Evolutionary conservation across 2,797 vertebrate genomes (phyloP).

Genomic region (Leontopithecus rosalia): DNA sequence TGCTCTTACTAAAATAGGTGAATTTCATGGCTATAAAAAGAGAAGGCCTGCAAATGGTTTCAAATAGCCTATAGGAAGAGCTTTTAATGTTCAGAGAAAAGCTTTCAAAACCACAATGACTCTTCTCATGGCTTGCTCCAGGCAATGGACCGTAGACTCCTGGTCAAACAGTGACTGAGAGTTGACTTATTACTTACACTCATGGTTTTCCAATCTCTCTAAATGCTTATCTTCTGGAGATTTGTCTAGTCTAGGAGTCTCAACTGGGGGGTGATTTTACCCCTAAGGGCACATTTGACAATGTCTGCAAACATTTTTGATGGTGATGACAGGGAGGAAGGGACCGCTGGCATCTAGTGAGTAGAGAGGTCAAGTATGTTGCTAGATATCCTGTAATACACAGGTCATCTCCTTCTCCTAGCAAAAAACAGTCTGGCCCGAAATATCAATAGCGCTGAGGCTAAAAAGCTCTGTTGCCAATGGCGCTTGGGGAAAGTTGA

Average conservation of each 20-base stretch:
- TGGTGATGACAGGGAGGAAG: neutral
- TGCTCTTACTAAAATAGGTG: slow-evolving; percentile 2
- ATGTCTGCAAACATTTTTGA: neutral
- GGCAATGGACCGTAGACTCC: neutral
- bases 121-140: neutral
- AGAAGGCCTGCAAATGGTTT: neutral
- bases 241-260: neutral
- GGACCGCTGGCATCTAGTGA: neutral
- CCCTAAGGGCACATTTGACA: neutral
- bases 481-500: neutral
- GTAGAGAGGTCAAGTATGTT: neutral
- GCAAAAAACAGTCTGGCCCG: neutral
- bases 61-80: neutral
- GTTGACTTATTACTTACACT: neutral
- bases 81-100: slow-evolving; percentile 27
- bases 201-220: neutral
- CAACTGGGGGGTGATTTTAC: neutral
- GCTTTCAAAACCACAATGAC: neutral
- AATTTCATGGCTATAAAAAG: slow-evolving; percentile 3
- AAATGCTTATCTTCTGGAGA: neutral
- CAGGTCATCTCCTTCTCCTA: neutral
- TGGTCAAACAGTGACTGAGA: neutral
- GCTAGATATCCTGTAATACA: neutral
- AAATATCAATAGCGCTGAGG: neutral
- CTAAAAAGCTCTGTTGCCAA: neutral